Base-by-base conservation (phyloP, 1,140 invertebrate genomes). In the Sitophilus oryzae region DNA sequence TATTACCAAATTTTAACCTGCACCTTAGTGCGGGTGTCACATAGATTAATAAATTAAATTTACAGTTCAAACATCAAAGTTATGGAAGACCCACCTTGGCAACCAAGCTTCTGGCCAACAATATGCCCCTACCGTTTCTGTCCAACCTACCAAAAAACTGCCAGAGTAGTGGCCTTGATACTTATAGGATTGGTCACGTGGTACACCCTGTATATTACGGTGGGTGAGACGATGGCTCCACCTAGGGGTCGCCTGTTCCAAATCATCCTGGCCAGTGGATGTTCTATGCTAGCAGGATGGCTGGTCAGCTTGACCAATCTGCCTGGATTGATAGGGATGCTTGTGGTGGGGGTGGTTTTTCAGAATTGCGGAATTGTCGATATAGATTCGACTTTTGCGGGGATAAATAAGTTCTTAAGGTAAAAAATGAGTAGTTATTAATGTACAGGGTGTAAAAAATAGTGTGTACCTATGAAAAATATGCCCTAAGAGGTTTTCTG, bases 391-490 rank as follows among this genome's bases (percentile, higher is more conserved):
- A 23, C 35, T 8, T 49, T 49, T 36, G 11, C 47, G 1, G 34
- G 41, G 16, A 40, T 49, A 15, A 49, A 49, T 21, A 49, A 49
- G n/a, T 40, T 49, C 25, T 49, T 49, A 49, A 35, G 47, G 47
- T 49, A 49, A 23, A n/a, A 19, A 48, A n/a, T 40, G 11, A 5
- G 16, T 40, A 15, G 37, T 14, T 40, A n/a, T n/a, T n/a, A n/a
- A n/a, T n/a, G n/a, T n/a, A n/a, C n/a, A n/a, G n/a, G n/a, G n/a
- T n/a, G n/a, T n/a, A n/a, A n/a, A n/a, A n/a, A n/a, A n/a, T n/a
- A n/a, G n/a, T n/a, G n/a, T n/a, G n/a, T n/a, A n/a, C n/a, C n/a
- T n/a, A n/a, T n/a, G n/a, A n/a, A n/a, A n/a, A n/a, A n/a, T n/a
- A n/a, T n/a, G n/a, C n/a, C n/a, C n/a, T n/a, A n/a, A n/a, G n/a